Base-by-base conservation (phyloP, 2,113 vertebrate genomes). In the Steatornis caripensis region DNA sequence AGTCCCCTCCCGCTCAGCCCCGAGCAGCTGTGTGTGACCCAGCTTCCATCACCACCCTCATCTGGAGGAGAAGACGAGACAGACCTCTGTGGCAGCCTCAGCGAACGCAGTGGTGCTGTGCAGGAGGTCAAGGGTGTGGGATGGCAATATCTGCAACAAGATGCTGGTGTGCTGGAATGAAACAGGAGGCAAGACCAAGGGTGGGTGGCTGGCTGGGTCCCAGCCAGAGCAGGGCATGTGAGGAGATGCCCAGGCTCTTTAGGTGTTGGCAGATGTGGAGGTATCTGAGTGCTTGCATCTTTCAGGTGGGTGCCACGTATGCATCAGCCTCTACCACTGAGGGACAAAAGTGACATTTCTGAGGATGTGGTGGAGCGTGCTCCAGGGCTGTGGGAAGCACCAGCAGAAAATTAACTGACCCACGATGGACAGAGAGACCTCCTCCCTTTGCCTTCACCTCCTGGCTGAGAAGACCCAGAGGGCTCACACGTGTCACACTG, bases 221-320 rank as follows among this genome's bases (percentile, higher is more conserved):
- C 43, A 48, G 46, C 34, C 4, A 4, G 39, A 45, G 5, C 13
- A 8, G 53, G 37, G 30, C 41, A 48, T 36, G 10, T 37, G 32
- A 46, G 66, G 90, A 83, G 76, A 98, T 98, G 97, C 97, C 97
- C 97, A 12, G 96, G 97, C 57, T 98, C 93, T 65, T 98, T 78
- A 71, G 97, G 97, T 76, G 96, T 97, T 77, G 60, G 93, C 58
- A 97, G 97, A 62, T 91, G 93, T 30, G 88, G 97, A 93, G 94
- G 90, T 62, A 69, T 93, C 1, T 55, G 96, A 24, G 36, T 89
- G 4, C 76, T 96, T 55, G 84, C 66, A 3, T 95, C 81, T 15
- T 80, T 93, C 75, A 80, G 80, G 43, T 97, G 96, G 96, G 54
- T 94, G 27, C 64, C 93, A 45, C 68, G 26, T 24, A 39, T 4